Percentiles rank a stretch among this genome's conserved stretches.
These are phyloP conservation scores for Heliothis virescens DNA, from an alignment of 1,140 invertebrate genomes.

Conservation along the genomic window DNA sequence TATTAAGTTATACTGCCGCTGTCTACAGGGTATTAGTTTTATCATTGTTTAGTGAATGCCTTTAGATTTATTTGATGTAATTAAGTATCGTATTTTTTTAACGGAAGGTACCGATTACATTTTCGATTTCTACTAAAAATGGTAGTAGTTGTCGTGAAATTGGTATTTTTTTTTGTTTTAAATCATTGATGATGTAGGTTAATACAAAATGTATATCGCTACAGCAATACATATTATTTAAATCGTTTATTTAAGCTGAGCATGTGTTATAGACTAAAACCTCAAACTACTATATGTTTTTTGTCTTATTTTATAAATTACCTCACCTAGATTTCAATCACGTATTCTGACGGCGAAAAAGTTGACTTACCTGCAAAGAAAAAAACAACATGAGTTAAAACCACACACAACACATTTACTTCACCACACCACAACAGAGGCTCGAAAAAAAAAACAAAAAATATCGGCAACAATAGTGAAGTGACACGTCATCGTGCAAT, in stretches of 20 bases:
- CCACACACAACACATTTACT: background rate
- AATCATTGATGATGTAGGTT: too few species aligned
- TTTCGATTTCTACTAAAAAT: background rate
- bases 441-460: background rate
- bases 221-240: too few species aligned
- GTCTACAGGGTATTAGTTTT: slow-evolving; percentile 21
- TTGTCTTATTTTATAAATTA: too few species aligned
- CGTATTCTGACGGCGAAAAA: background rate
- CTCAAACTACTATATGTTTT: too few species aligned
- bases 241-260: too few species aligned
- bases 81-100: background rate
- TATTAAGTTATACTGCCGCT: slow-evolving; percentile 9
- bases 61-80: background rate
- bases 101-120: background rate
- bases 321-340: background rate
- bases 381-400: background rate
- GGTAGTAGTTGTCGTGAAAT: too few species aligned
- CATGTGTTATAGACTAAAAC: too few species aligned
- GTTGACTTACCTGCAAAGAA: slow-evolving; percentile 2
- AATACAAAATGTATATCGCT: too few species aligned
- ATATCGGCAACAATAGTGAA: slow-evolving; percentile 20
- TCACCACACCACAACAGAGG: background rate
- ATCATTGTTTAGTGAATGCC: slow-evolving; percentile 22
- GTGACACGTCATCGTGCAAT: slow-evolving; percentile 24
- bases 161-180: too few species aligned